phyloP scores from a whole-genome alignment of 2,797 vertebrate species.

The Tauraco hartlaubi region DNA sequence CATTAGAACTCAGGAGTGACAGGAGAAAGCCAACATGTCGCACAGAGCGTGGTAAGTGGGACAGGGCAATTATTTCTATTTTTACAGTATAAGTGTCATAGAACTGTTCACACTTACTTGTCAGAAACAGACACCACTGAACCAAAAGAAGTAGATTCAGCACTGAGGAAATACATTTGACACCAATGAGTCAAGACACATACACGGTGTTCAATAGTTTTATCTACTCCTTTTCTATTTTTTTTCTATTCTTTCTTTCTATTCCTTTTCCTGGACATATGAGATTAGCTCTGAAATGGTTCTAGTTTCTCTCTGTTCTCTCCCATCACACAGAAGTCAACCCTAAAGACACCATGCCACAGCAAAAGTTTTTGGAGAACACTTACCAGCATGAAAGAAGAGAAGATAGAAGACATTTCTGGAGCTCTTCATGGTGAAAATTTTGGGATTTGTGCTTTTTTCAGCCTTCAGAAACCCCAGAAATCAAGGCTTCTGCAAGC shows the following conservation, averaged over 20 bases:
- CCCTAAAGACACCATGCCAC: neutral
- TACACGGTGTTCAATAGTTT: neutral
- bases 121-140: neutral
- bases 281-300: neutral
- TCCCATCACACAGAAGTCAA: neutral
- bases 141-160: neutral
- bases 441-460: neutral
- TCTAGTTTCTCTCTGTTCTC: neutral
- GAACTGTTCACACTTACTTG: neutral
- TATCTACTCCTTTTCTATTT: neutral
- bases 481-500: neutral
- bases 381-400: conserved; percentile 68
- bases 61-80: neutral
- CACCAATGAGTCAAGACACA: neutral
- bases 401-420: conserved; percentile 10
- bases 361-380: neutral
- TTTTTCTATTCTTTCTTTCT: neutral
- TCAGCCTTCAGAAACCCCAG: neutral
- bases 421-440: conserved; percentile 24
- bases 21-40: neutral
- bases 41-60: neutral
- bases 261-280: neutral
- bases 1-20: neutral
- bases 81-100: neutral
- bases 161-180: neutral